Evolutionary conservation across 2,113 vertebrate species (phyloP), one percentile per base, ranked within the genome.

Genomic region (Machaerirhynchus nigripectus): DNA sequence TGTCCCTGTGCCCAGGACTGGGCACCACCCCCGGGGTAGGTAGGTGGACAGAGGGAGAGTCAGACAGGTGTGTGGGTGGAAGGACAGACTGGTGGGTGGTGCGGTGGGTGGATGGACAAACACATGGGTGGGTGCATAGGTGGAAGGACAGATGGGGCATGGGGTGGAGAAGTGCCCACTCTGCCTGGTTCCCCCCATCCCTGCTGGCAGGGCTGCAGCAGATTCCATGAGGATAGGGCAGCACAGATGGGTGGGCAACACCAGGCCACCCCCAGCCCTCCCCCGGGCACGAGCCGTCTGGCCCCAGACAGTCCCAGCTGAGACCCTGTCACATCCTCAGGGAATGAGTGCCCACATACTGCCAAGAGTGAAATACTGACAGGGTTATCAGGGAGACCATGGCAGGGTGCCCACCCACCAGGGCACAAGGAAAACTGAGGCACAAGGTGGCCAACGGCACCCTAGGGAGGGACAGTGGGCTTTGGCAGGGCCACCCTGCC

Each of bases 261-360:
- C 70, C 70, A 33, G 37, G 13, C 17, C 30, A 23, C 22, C 9
- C 22, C 16, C 9, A 5, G 20, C 21, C 11, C 50, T 47, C 30
- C 33, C 39, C 35, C 21, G 39, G 42, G 57, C 59, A 82, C 0
- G 1, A 67, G 47, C 70, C 53, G 68, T 39, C n/a, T 82, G 30
- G 8, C 10, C n/a, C 24, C n/a, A 68, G 40, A 89, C 21, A 68
- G 47, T 31, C n/a, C 33, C 49, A 35, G 13, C 23, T 37, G 9
- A 47, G 14, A 78, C 3, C 30, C 28, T 5, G 4, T 9, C 39
- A 17, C 1, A 0, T 14, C 10, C 44, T 57, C 31, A 14, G 37
- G 21, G n/a, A 33, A 81, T 2, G 40, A 37, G 68, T 3, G 8
- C 27, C 19, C 0, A 0, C 8, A 2, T 15, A 8, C 40, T 3